A percentile compares a stretch with the other conserved stretches of the same genome.
These are phyloP conservation scores for Myiagra hebetior DNA, from an alignment of 2,113 vertebrate species.

Conservation along the genomic window DNA sequence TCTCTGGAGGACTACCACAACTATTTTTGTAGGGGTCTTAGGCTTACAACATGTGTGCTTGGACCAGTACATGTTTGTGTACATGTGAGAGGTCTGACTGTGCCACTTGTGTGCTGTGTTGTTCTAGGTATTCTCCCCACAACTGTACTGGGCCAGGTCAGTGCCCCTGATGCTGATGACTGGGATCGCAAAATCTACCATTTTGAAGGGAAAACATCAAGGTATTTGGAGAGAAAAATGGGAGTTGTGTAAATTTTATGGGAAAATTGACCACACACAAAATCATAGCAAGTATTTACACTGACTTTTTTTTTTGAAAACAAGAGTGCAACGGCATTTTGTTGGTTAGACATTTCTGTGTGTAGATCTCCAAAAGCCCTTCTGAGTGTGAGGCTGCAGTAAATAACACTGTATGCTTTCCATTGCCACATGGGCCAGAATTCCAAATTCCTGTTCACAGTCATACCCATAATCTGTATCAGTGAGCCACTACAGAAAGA, in stretches of 20 bases:
- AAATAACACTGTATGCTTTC: not conserved
- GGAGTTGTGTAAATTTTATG: not conserved
- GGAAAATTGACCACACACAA: not conserved
- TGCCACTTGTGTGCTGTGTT: not conserved
- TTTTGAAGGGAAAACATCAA: slow-evolving; percentile 80
- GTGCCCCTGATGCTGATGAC: slow-evolving; percentile 84
- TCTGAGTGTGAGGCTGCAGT: not conserved
- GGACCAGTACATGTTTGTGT: not conserved
- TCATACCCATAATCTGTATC: not conserved
- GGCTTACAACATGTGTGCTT: not conserved
- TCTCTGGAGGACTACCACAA: not conserved
- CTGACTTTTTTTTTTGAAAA: not conserved
- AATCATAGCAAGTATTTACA: not conserved
- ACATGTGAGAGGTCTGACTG: not conserved
- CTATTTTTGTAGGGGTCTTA: not conserved
- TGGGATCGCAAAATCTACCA: slow-evolving; percentile 86
- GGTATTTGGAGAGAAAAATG: slow-evolving; percentile 66
- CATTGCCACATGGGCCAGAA: not conserved
- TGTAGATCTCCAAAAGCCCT: not conserved
- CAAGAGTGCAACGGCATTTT: not conserved
- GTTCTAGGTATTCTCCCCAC: slow-evolving; percentile 78
- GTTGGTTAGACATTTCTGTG: not conserved
- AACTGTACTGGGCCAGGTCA: slow-evolving; percentile 78
- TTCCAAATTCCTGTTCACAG: not conserved
- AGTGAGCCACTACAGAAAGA: not conserved